Evolutionary conservation across 1,140 invertebrate genomes (phyloP).

Genomic region (Musca domestica): DNA sequence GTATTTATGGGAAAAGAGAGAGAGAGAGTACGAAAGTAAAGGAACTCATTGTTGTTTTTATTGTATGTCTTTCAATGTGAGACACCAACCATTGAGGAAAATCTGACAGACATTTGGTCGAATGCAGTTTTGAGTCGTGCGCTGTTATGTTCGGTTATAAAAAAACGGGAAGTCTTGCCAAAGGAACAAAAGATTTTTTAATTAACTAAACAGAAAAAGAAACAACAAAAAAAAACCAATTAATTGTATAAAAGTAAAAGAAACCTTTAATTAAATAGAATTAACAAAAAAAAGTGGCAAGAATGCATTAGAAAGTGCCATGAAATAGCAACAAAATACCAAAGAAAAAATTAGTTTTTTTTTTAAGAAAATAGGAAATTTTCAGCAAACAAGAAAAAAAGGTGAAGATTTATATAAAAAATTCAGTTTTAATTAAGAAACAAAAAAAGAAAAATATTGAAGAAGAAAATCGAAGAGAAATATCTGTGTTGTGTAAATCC

Average conservation of each 20-base stretch:
- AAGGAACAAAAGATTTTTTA: conserved; percentile 12
- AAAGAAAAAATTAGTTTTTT: neutral
- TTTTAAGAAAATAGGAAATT: no score
- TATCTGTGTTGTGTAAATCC: no score
- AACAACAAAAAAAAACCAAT: neutral
- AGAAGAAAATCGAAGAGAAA: no score
- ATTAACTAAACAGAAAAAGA: conserved; percentile 1
- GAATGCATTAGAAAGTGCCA: neutral
- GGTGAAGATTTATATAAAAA: no score
- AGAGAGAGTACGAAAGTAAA: no score
- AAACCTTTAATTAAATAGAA: neutral
- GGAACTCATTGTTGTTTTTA: no score
- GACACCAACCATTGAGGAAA: neutral
- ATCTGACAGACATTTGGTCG: neutral
- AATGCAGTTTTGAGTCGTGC: conserved; percentile 31
- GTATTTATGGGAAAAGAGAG: no score
- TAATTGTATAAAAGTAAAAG: neutral
- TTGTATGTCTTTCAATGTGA: no score
- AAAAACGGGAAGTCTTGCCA: conserved; percentile 8
- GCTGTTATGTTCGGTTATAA: conserved; percentile 25
- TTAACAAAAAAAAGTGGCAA: neutral
- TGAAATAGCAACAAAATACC: neutral
- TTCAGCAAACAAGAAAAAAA: no score
- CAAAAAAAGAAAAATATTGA: no score
- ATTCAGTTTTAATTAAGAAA: no score